phyloP scores from a whole-genome alignment of 2,797 vertebrate genomes.

The Agapornis canus region DNA sequence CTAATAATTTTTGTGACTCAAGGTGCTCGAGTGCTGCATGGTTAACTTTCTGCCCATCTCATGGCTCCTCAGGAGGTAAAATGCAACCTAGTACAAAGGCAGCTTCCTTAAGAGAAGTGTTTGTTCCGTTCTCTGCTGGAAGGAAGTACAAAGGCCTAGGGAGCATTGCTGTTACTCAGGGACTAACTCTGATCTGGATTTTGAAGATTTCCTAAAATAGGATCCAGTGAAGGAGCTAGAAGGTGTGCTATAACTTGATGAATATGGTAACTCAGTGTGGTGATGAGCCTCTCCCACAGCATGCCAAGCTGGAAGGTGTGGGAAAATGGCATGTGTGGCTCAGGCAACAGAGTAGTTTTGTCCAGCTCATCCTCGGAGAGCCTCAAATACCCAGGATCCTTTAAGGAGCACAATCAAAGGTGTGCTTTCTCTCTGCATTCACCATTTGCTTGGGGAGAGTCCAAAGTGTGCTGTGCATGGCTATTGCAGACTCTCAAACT shows the following conservation, averaged over 20 bases:
- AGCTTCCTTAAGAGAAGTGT: not conserved
- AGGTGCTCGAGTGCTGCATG: not conserved
- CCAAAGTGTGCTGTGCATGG: not conserved
- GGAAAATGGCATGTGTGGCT: not conserved
- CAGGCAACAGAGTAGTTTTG: not conserved
- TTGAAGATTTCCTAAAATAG: not conserved
- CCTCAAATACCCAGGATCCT: not conserved
- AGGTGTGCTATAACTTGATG: not conserved
- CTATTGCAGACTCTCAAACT: not conserved
- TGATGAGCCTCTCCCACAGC: not conserved
- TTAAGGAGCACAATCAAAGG: not conserved
- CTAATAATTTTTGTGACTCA: not conserved
- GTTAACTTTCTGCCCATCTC: not conserved
- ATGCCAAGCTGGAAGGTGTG: not conserved
- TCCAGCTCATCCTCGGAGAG: not conserved
- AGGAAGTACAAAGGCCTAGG: not conserved
- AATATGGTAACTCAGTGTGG: rapidly evolving
- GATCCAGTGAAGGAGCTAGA: not conserved
- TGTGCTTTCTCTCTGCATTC: not conserved
- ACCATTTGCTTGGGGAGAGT: not conserved
- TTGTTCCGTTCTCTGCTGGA: not conserved
- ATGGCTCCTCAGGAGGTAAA: not conserved
- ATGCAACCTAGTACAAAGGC: not conserved
- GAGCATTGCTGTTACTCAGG: not conserved
- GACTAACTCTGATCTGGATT: not conserved